phyloP scores from a whole-genome alignment of 2,797 vertebrate genomes.

The Xenentodon cancila region DNA sequence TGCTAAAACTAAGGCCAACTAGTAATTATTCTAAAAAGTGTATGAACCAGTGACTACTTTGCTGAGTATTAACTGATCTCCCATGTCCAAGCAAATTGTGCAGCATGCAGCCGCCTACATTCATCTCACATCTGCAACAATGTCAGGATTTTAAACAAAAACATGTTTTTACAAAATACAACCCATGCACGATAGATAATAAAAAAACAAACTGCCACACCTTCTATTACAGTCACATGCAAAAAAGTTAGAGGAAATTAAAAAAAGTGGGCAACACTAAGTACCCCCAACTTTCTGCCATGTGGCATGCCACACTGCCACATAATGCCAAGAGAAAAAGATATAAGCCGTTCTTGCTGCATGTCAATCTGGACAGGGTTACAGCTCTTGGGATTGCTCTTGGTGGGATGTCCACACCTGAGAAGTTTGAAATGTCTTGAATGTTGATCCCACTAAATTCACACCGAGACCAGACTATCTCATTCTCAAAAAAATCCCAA shows the following conservation, averaged over 20 bases:
- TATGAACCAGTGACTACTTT: neutral
- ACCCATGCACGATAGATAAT: too few species aligned
- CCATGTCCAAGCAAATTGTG: too few species aligned
- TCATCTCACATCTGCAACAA: too few species aligned
- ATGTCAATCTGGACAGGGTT: constrained; percentile 6
- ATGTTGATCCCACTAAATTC: neutral
- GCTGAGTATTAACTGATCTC: constrained; percentile 17
- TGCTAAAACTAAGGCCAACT: constrained; percentile 8
- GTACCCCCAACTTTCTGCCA: too few species aligned
- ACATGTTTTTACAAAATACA: too few species aligned
- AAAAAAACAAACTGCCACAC: too few species aligned
- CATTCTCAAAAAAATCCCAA: neutral
- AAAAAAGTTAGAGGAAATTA: too few species aligned
- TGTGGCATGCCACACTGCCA: too few species aligned
- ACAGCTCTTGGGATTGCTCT: neutral
- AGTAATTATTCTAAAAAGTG: constrained; percentile 19
- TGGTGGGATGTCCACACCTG: neutral
- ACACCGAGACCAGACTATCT: neutral
- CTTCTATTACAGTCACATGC: too few species aligned
- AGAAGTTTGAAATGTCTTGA: neutral
- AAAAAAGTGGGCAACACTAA: too few species aligned
- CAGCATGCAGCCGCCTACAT: too few species aligned
- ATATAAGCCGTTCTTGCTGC: neutral
- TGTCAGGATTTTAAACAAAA: too few species aligned
- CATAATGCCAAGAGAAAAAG: neutral